Base-by-base conservation (phyloP, 30 jellyfish, hydroid and myxozoan genomes). In the Pseudorhiza aurosa region DNA sequence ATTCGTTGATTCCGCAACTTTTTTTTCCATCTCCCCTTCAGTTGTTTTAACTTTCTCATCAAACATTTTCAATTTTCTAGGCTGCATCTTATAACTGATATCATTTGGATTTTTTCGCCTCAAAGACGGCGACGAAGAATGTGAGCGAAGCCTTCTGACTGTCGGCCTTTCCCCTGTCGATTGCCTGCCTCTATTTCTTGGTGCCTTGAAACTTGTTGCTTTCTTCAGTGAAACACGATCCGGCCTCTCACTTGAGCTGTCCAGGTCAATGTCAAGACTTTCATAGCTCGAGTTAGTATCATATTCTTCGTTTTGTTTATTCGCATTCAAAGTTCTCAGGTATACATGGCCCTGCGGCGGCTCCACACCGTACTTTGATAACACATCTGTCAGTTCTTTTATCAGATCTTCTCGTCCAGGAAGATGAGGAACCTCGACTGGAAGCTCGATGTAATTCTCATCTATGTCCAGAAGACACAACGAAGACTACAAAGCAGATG, bases 341-440 rank as follows among this genome's bases (percentile, higher is more conserved):
- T 53, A 57, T 22, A 88, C 76, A 17, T 81, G 78, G 15, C 99
- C 99, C 65, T 94, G 76, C 25, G 95, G 96, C 0, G 95, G 89
- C 26, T 68, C 36, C 0, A 94, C 95, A 1, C 88, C 89, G 47
- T 58, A 94, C 68, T 87, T 82, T 7, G 85, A 67, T 2, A 83
- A 46, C 30, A 94, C 83, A 36, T 68, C 76, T 17, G 83, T 58
- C 0, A 94, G 78, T 58, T 94, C 99, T 36, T 70, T 64, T 15
- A 94, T 94, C 26, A 94, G 87, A 26, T 94, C 96, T 9, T 77
- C 88, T 9, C 99, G 82, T 27, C 95, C 96, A 10, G 99, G 99
- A 14, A 94, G 96, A 18, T 75, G 95, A 12, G 99, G 97, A 2
- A 94, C 84, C 46, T 94, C 99, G 44, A 78, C 94, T 26, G 99